Conservation (phyloP, 2,888 invertebrate species). For the Coecobrya sp. region DNA sequence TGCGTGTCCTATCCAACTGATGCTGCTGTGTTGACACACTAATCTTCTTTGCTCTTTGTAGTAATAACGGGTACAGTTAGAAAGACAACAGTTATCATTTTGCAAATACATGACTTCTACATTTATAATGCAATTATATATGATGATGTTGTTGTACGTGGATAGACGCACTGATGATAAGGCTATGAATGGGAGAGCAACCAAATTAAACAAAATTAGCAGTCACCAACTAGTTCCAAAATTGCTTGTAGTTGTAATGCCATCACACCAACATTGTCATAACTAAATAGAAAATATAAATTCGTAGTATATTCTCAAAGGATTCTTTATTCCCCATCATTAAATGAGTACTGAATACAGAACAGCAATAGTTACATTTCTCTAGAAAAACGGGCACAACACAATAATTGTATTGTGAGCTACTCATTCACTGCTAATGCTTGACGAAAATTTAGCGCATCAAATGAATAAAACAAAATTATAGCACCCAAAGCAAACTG, state of each 20-base stretch:
- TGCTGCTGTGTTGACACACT: not conserved
- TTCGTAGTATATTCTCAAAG: not conserved
- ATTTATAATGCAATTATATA: not conserved
- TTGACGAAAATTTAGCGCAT: not conserved
- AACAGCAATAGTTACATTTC: no score
- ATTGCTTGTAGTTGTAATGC: slow-evolving; percentile 50
- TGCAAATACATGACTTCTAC: not conserved
- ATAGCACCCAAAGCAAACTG: not conserved
- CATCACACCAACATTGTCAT: slow-evolving; percentile 49
- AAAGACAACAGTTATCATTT: not conserved
- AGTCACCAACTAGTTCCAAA: slow-evolving; percentile 52
- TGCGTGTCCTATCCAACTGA: not conserved
- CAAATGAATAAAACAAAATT: not conserved
- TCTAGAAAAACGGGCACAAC: no score
- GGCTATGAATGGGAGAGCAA: slow-evolving; percentile 36
- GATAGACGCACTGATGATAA: slow-evolving; percentile 3
- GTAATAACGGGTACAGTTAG: not conserved
- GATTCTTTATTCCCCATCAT: not conserved
- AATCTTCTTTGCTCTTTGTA: not conserved
- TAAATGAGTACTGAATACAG: no score
- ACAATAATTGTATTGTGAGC: no score
- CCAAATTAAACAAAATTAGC: slow-evolving; percentile 63
- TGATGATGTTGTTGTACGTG: slow-evolving; percentile 20
- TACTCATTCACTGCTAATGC: not conserved
- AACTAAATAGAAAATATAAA: slow-evolving; percentile 1